A percentile compares a stretch with the other conserved stretches of the same genome.
Evolutionary conservation across 2,888 invertebrate species (phyloP).

Genomic region (Glaucopsyche alexis): DNA sequence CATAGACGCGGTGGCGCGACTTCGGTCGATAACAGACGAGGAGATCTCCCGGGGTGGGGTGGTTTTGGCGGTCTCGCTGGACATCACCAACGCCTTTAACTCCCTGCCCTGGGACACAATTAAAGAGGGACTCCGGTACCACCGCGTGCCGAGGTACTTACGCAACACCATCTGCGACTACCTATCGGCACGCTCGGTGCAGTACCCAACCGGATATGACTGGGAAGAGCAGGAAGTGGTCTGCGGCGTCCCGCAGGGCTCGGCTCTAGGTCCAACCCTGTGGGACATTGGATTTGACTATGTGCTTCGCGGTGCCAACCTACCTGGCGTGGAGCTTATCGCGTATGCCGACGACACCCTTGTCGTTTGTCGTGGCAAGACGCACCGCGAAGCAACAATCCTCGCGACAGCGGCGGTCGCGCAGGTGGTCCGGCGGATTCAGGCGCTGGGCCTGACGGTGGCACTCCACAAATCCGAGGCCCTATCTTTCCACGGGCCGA

Average conservation of each 20-base stretch:
- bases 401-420: neutral
- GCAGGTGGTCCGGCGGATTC: no score
- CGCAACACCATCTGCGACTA: no score
- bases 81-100: neutral
- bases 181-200: no score
- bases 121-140: neutral
- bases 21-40: neutral
- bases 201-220: neutral
- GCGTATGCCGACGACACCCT: neutral
- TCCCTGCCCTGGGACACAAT: neutral
- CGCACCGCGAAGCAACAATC: neutral
- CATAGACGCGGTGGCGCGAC: neutral
- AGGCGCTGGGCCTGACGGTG: no score
- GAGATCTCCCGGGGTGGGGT: slow-evolving; percentile 1
- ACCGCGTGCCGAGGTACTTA: neutral
- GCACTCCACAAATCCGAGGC: no score
- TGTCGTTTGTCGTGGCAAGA: neutral
- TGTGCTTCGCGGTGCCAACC: neutral
- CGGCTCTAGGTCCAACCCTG: neutral
- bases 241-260: neutral
- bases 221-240: neutral
- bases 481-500: no score
- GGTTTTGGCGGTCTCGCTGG: neutral
- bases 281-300: neutral
- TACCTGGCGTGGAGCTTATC: neutral